phyloP scores from a whole-genome alignment of 2,888 invertebrate species.

The Asteroscopus sphinx region DNA sequence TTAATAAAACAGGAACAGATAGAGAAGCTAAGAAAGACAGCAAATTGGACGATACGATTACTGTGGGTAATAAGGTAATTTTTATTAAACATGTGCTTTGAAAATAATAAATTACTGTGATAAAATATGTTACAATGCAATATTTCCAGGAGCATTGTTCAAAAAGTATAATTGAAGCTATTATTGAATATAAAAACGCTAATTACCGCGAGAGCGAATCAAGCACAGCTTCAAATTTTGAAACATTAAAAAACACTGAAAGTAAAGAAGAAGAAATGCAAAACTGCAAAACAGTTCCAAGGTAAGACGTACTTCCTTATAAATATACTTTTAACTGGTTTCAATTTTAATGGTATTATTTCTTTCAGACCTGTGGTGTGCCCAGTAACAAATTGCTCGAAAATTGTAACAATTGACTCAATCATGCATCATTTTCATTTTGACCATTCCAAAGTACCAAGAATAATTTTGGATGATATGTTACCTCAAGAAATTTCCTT shows the following conservation, averaged over 20 bases:
- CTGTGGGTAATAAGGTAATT: conserved; percentile 19
- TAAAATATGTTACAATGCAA: neutral
- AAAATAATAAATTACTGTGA: neutral
- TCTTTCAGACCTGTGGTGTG: conserved; percentile 72
- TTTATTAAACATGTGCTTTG: neutral
- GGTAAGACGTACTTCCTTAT: conserved; percentile 17
- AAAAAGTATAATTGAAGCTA: conserved; percentile 17
- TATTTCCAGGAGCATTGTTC: conserved; percentile 24
- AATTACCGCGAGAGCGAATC: conserved; percentile 53
- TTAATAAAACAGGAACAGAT: conserved; percentile 11
- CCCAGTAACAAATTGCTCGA: conserved; percentile 85
- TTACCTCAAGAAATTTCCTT: conserved; percentile 45
- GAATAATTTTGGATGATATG: conserved; percentile 41
- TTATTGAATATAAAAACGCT: conserved; percentile 58
- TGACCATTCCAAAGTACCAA: conserved; percentile 87
- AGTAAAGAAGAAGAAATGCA: conserved; percentile 3
- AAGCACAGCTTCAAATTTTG: conserved; percentile 16
- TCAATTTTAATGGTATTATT: conserved; percentile 62
- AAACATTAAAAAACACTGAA: conserved; percentile 3
- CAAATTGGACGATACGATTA: conserved; percentile 1
- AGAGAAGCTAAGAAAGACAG: neutral
- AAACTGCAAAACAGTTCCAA: conserved; percentile 20
- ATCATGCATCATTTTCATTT: conserved; percentile 88
- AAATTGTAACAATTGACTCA: conserved; percentile 87
- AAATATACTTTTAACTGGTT: neutral